Conservation (phyloP, 2,797 vertebrate species). For the Sebastes iracundus region DNA sequence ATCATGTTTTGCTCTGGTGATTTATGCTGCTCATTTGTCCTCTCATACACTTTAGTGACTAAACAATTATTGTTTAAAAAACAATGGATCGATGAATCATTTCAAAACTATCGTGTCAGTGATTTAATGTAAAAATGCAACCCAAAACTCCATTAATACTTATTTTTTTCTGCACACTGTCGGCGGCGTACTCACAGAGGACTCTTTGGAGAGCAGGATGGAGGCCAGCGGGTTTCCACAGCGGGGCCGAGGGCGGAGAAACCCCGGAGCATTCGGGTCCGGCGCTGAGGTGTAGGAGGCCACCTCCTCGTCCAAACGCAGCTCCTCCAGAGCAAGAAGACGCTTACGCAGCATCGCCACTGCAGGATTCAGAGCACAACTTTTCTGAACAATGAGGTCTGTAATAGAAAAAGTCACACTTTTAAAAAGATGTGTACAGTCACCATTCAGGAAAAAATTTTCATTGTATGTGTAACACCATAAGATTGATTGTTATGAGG, state of each 20-base stretch:
- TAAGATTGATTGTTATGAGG: not conserved
- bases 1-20: not conserved
- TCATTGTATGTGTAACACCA: not conserved
- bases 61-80: not conserved
- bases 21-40: not conserved
- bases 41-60: not conserved
- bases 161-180: not conserved
- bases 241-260: constrained; percentile 53
- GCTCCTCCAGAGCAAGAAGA: constrained; percentile 71
- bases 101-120: not conserved
- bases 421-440: not conserved
- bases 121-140: not conserved
- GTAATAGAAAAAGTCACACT: not conserved
- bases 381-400: constrained; percentile 53
- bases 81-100: not conserved
- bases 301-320: constrained; percentile 82
- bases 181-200: constrained; percentile 69
- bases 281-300: constrained; percentile 72
- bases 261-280: constrained; percentile 2
- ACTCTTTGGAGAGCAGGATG: constrained; percentile 74
- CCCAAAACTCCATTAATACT: not conserved
- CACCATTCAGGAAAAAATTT: not conserved
- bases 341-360: constrained; percentile 65
- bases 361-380: constrained; percentile 25
- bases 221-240: constrained; percentile 82